Evolutionary conservation across 2,888 invertebrate species (phyloP), one percentile per base, ranked within the genome.

Genomic region (Epinotia ramella): DNA sequence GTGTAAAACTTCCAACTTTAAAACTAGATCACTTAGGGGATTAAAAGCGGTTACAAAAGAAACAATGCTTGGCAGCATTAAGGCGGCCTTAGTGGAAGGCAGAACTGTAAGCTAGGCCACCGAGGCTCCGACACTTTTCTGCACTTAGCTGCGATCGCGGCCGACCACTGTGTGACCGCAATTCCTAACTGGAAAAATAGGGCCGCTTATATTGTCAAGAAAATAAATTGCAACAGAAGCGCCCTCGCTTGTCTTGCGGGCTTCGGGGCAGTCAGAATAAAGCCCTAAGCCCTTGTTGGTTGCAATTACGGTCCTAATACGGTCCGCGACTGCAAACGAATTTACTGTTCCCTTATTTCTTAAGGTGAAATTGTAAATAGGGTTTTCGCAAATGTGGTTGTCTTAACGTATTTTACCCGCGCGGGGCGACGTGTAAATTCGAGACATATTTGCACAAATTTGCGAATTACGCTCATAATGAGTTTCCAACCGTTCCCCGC

Each of bases 241-340:
- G 68, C 63, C 66, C 70, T 44, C 60, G 72, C 78, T 18, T 53
- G 70, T 66, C 75, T 73, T 66, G 73, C 46, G 80, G 80, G 78
- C 66, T 73, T 60, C 49, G 79, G 78, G 77, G 74, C 81, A 81
- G 79, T 81, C 83, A 84, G 81, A 84, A 86, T 81, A 85, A 85
- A 86, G 84, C 80, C 81, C 76, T 81, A 84, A 86, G 84, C 80
- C 81, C 76, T 81, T 83, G 82, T 84, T 84, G 81, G 82, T 85
- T 84, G 84, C 87, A 90, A 91, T 91, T 87, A 90, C 82, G 81
- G 83, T 81, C 81, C 84, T 87, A 85, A 86, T 85, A 84, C 83
- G 80, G 79, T 73, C 70, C 60, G 67, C 71, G 81, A 83, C 83
- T 81, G 82, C 81, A 81, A 82, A 84, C 80, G 81, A 86, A 89